Evolutionary conservation across 2,113 vertebrate species (phyloP).

Genomic region (Hippocampus barbouri): DNA sequence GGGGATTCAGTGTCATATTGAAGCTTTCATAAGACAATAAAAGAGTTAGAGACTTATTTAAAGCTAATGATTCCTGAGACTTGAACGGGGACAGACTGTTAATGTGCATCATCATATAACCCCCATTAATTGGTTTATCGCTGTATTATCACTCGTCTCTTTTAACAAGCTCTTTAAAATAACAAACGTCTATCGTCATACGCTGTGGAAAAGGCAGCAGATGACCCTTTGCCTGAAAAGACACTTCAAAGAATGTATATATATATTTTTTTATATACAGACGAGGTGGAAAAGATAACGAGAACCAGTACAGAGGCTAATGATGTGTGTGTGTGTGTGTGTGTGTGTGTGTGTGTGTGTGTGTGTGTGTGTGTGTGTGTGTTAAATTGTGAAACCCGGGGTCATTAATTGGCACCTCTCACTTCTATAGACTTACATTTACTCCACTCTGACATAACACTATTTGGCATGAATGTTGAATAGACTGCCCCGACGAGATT

Average conservation of each 20-base stretch:
- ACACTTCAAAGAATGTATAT: constrained; percentile 64
- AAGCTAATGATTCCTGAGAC: constrained; percentile 58
- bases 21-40: constrained; percentile 56
- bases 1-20: constrained; percentile 42
- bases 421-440: constrained; percentile 42
- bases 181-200: constrained; percentile 55
- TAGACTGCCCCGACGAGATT: constrained; percentile 32
- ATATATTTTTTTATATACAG: constrained; percentile 54
- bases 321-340: constrained; percentile 49
- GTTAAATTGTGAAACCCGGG: constrained; percentile 48
- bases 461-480: constrained; percentile 49
- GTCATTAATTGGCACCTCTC: constrained; percentile 60
- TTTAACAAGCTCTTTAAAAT: constrained; percentile 63
- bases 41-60: constrained; percentile 43
- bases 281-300: constrained; percentile 59
- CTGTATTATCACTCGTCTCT: constrained; percentile 54
- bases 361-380: background rate
- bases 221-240: constrained; percentile 62
- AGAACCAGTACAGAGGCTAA: constrained; percentile 63
- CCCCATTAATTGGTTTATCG: constrained; percentile 60
- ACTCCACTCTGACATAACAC: constrained; percentile 30
- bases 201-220: constrained; percentile 35
- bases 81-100: constrained; percentile 58
- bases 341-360: constrained; percentile 1
- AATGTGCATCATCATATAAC: constrained; percentile 66